Evolutionary conservation across 2,888 invertebrate species (phyloP).

Genomic region (Drosophila fulvimacula): DNA sequence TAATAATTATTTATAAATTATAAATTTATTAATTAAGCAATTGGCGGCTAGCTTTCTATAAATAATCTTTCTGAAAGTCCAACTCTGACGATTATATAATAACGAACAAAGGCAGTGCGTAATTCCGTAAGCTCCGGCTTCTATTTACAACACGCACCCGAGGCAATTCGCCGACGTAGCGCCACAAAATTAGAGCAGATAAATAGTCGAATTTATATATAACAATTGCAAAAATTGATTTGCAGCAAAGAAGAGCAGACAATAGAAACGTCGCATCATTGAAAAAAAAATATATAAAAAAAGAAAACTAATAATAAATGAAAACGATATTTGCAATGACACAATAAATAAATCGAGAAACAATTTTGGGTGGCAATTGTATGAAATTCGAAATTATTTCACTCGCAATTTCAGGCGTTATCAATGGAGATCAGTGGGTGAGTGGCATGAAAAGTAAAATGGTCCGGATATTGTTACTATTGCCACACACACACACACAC

Average conservation of each 20-base stretch:
- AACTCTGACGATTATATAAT: constrained; percentile 51
- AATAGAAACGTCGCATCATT: constrained; percentile 52
- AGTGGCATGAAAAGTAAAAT: constrained; percentile 49
- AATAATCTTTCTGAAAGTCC: constrained; percentile 21
- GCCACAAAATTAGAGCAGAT: constrained; percentile 69
- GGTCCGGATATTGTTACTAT: constrained; percentile 45
- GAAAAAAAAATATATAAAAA: constrained; percentile 18
- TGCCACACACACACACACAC: constrained; percentile 14
- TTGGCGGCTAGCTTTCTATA: constrained; percentile 24
- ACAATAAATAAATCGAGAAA: constrained; percentile 74
- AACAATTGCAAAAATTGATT: constrained; percentile 59
- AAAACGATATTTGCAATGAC: constrained; percentile 65
- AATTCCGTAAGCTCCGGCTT: constrained; percentile 46
- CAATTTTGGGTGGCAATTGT: constrained; percentile 54
- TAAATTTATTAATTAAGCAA: neutral
- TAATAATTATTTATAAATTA: constrained; percentile 19
- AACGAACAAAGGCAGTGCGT: constrained; percentile 26
- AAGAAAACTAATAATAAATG: constrained; percentile 29
- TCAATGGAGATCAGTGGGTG: constrained; percentile 72
- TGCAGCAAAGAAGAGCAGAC: constrained; percentile 41
- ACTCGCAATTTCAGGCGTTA: constrained; percentile 41
- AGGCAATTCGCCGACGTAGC: constrained; percentile 37
- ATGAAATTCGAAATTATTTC: constrained; percentile 41
- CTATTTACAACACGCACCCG: constrained; percentile 33
- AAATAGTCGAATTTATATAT: constrained; percentile 59